phyloP scores from a whole-genome alignment of 2,888 invertebrate genomes.

The Pterostichus madidus region DNA sequence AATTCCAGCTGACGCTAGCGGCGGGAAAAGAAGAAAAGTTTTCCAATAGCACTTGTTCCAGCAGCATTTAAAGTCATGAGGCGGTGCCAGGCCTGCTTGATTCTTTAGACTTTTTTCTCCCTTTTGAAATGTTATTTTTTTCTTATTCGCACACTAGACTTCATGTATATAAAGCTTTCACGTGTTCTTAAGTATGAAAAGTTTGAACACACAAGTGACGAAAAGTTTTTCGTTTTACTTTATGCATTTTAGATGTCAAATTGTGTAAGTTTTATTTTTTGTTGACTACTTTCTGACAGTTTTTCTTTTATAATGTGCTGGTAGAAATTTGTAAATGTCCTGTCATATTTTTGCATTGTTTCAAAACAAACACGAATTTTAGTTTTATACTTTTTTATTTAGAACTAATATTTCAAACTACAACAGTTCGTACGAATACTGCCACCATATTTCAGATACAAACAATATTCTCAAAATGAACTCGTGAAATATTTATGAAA shows the following conservation, averaged over 20 bases:
- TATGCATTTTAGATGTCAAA: constrained; percentile 50
- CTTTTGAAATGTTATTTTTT: constrained; percentile 25
- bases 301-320: neutral
- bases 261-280: constrained; percentile 26
- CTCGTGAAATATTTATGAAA: too few species aligned
- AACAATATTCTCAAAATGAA: too few species aligned
- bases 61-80: constrained; percentile 62
- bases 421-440: too few species aligned
- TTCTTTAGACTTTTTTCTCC: constrained; percentile 46
- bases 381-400: too few species aligned
- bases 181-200: constrained; percentile 43
- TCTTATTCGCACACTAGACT: constrained; percentile 30
- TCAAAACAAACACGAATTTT: too few species aligned
- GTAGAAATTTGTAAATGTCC: constrained; percentile 7
- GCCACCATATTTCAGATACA: too few species aligned
- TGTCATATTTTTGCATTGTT: neutral
- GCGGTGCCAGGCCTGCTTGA: constrained; percentile 44
- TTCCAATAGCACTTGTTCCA: constrained; percentile 64
- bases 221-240: constrained; percentile 32
- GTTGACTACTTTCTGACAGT: constrained; percentile 15
- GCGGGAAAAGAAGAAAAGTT: constrained; percentile 39
- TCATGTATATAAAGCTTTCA: constrained; percentile 54
- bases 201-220: constrained; percentile 26
- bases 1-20: neutral
- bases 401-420: too few species aligned